These are phyloP conservation scores for Atherinomorus stipes DNA, from an alignment of 2,113 vertebrate species.

Conservation along the genomic window DNA sequence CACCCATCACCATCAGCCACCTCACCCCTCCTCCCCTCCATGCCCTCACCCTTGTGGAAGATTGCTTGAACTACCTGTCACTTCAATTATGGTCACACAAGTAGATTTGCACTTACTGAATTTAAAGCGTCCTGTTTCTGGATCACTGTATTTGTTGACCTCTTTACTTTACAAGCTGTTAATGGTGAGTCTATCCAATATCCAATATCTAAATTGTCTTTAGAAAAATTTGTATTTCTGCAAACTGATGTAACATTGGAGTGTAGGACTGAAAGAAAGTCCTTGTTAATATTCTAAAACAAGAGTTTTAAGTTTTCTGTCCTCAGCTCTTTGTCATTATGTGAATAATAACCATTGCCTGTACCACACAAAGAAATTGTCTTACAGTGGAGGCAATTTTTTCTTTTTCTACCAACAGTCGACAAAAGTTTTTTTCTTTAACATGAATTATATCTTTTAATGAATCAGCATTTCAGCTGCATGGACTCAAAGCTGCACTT, in stretches of 20 bases:
- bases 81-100: constrained; percentile 41
- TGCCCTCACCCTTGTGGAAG: constrained; percentile 4
- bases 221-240: neutral
- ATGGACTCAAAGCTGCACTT: neutral
- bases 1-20: constrained; percentile 26
- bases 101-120: constrained; percentile 33
- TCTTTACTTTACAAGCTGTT: constrained; percentile 6
- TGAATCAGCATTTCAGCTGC: neutral
- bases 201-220: constrained; percentile 1
- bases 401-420: neutral
- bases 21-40: neutral
- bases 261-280: neutral
- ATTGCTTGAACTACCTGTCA: constrained; percentile 46
- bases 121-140: constrained; percentile 14
- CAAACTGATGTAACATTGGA: neutral
- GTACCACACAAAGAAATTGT: neutral
- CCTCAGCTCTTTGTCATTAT: neutral
- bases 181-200: constrained; percentile 4
- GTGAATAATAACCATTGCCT: neutral
- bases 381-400: neutral
- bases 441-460: neutral
- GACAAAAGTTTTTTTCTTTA: neutral
- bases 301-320: neutral
- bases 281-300: neutral
- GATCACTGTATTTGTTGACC: constrained; percentile 4